Base-by-base conservation (phyloP, 2,888 invertebrate species). In the Cyclophora albipunctata region DNA sequence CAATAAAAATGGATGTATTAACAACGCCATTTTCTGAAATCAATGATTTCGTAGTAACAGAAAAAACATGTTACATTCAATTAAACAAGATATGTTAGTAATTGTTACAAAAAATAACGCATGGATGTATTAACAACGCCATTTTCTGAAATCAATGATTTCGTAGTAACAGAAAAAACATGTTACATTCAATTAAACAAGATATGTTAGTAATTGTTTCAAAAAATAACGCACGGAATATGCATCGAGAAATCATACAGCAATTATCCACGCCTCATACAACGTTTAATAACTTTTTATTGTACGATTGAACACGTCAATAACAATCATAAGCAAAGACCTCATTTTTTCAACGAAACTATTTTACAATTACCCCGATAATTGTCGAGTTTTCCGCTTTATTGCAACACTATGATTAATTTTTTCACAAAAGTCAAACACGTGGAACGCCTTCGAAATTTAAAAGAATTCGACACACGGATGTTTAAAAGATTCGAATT, bases 391-490 rank as follows among this genome's bases (percentile, higher is more conserved):
- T 84, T 82, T 82, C 72, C 71, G 77, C 77, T 57, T 71, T 73
- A 78, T 79, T 82, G 82, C 80, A 79, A 78, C 64, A 62, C 56
- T 62, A 64, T 50, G 60, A 51, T 51, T 46, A 7, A 50, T 46
- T 57, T 69, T 71, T 71, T 67, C 65, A 63, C 58, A 66, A 70
- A 78, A 82, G 81, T 84, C 79, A 82, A 84, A 79, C 74, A 74
- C 70, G 73, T 72, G 78, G 68, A 78, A 80, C 83, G 84, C 82
- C 78, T 83, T 79, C 82, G 56, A 78, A 78, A 74, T 78, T 79
- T 67, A 66, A 76, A 76, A 73, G 60, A 66, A 76, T 84, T 81
- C 81, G 84, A 77, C 72, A 77, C 37, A 37, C 78, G 77, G 70
- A 57, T 55, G 55, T 55, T 72, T 72, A 64, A 56, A 65, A 64